Percentiles rank a stretch among this genome's conserved stretches.
Evolutionary conservation across 2,797 vertebrate species (phyloP).

Genomic region (Peromyscus aztecus): DNA sequence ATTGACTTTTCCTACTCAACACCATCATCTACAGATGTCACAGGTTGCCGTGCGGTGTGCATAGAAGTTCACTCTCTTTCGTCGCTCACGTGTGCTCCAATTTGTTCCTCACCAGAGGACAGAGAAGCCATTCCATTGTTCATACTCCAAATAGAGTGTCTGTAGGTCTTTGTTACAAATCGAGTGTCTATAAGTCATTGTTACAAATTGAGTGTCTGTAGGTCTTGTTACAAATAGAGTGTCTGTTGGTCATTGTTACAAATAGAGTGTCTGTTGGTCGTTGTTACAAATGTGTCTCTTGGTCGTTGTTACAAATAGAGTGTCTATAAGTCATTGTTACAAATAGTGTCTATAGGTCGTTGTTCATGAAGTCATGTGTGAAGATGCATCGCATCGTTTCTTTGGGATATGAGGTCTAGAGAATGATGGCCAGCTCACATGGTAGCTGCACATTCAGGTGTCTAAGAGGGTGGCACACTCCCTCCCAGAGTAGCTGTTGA

Average conservation of each 20-base stretch:
- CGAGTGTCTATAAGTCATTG: too few relatives aligned
- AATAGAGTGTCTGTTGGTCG: neutral
- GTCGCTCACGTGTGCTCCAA: neutral
- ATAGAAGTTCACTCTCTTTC: constrained; percentile 1
- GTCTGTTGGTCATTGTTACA: too few relatives aligned
- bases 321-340: too few relatives aligned
- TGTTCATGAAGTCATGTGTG: neutral
- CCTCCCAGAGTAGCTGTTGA: neutral
- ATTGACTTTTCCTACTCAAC: neutral
- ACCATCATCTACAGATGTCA: neutral
- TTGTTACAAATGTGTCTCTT: neutral
- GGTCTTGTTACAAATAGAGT: too few relatives aligned
- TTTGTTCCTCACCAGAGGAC: neutral
- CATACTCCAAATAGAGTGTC: neutral
- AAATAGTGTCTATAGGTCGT: too few relatives aligned
- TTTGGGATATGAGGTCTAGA: neutral
- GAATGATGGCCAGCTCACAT: neutral
- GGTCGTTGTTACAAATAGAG: too few relatives aligned
- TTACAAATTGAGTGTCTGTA: too few relatives aligned
- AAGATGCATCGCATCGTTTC: neutral
- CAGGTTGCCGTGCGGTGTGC: neutral
- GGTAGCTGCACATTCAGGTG: neutral
- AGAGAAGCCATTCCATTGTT: neutral
- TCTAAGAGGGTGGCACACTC: neutral
- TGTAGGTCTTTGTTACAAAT: too few relatives aligned